These are phyloP conservation scores for Orius laevigatus DNA, from an alignment of 1,140 invertebrate species.

Conservation along the genomic window DNA sequence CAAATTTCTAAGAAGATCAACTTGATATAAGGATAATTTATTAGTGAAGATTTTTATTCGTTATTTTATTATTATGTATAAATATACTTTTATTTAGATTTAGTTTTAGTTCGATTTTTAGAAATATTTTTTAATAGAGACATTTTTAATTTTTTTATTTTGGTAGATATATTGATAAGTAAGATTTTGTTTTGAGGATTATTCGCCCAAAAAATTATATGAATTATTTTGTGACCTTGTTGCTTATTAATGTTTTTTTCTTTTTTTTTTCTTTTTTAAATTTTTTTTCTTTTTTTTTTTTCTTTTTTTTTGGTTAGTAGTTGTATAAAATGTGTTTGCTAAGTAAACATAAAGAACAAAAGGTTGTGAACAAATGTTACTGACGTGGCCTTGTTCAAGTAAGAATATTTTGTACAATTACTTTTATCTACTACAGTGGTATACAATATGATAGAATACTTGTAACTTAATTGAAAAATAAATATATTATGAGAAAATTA, in stretches of 20 bases:
- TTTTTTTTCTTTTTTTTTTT: neutral
- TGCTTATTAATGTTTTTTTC: neutral
- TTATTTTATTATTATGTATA: conserved; percentile 3
- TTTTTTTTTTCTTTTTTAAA: neutral
- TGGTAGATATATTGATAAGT: neutral
- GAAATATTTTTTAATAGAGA: neutral
- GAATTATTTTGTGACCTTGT: conserved; percentile 3
- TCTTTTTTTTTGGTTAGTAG: conserved; percentile 9
- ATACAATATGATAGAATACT: neutral
- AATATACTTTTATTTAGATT: conserved; percentile 5
- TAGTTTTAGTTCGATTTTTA: conserved; percentile 2
- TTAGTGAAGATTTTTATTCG: neutral
- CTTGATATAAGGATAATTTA: conserved; percentile 10
- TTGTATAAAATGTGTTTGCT: conserved; percentile 14
- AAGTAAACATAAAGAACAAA: conserved; percentile 3
- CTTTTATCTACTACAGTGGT: neutral
- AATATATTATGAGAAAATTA: no score
- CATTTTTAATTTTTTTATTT: neutral
- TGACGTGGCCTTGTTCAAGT: conserved; percentile 1
- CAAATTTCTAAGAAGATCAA: conserved; percentile 16
- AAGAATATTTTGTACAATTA: neutral
- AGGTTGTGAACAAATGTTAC: neutral
- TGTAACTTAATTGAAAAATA: neutral
- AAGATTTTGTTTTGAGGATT: neutral
- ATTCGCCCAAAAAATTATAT: neutral